Percentiles rank a stretch among this genome's conserved stretches.
These are phyloP conservation scores for Parnassius smintheus DNA, from an alignment of 2,888 invertebrate species.

Conservation along the genomic window DNA sequence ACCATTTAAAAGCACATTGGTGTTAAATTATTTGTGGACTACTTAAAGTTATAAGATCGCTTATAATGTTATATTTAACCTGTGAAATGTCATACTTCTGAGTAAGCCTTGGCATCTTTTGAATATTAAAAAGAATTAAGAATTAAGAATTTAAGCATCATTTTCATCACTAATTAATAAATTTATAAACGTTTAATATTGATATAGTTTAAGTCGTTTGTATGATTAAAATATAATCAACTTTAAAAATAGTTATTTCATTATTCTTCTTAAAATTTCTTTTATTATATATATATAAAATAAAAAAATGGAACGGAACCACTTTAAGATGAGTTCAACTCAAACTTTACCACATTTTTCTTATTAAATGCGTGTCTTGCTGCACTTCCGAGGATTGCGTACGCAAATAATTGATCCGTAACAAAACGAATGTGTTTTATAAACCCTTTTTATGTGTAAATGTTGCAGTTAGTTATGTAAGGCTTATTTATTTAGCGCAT, in stretches of 20 bases:
- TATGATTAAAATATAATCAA: too few relatives aligned
- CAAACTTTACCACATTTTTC: slow-evolving; percentile 9
- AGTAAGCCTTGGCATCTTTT: too few relatives aligned
- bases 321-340: not conserved
- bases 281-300: not conserved
- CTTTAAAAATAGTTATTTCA: not conserved
- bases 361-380: slow-evolving; percentile 8
- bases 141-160: too few relatives aligned
- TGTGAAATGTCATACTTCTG: too few relatives aligned
- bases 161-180: too few relatives aligned
- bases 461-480: slow-evolving; percentile 9
- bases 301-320: not conserved
- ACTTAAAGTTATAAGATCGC: too few relatives aligned
- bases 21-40: too few relatives aligned
- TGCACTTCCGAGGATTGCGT: slow-evolving; percentile 24
- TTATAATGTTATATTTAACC: too few relatives aligned
- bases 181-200: too few relatives aligned
- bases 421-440: slow-evolving; percentile 19
- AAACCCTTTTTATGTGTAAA: slow-evolving; percentile 2
- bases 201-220: too few relatives aligned
- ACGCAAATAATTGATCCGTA: slow-evolving; percentile 1
- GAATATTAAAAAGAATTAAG: too few relatives aligned
- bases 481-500: not conserved
- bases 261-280: not conserved
- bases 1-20: too few relatives aligned